Base-by-base conservation (phyloP, 2,888 invertebrate genomes). In the Furcula furcula region DNA sequence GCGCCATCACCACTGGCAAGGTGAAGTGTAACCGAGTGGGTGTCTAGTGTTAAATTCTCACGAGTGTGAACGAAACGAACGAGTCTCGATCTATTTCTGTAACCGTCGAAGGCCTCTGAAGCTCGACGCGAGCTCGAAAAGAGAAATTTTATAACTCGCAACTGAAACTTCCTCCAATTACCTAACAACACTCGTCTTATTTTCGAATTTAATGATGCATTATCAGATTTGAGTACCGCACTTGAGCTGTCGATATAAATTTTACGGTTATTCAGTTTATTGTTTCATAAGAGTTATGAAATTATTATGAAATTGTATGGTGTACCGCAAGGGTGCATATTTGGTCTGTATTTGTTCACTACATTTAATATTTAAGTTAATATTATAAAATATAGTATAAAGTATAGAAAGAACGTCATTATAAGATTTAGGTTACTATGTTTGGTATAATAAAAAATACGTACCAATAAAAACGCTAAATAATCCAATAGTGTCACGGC, bases 1-100 rank as follows among this genome's bases (percentile, higher is more conserved):
- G 80, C 86, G 85, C 87, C 87, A 86, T 81, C 85, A 85, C 70
- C 65, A 55, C 57, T 53, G 54, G 67, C 85, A 86, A 87, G 85
- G 86, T 85, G 85, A 87, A 83, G 81, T 78, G 76, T 82, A 80
- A 78, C 68, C 53, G 77, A 70, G 85, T 85, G 78, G 85, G 86
- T 79, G 84, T 78, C 73, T 72, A 71, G 74, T 75, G 77, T 81
- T 78, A 76, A 77, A 78, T 75, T 76, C 84, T 82, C 84, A 76
- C 72, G 72, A 78, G 81, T 80, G 76, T 81, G 83, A 81, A 83
- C 78, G 82, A 82, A 83, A 80, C 79, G 59, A 55, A 56, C 55
- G 49, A 59, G 79, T 81, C 78, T 72, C 74, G 67, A 39, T 72
- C 85, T 88, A 88, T 88, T 88, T 86, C 69, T 70, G 85, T 81